phyloP scores from a whole-genome alignment of 2,113 vertebrate species.

The Micromys minutus region DNA sequence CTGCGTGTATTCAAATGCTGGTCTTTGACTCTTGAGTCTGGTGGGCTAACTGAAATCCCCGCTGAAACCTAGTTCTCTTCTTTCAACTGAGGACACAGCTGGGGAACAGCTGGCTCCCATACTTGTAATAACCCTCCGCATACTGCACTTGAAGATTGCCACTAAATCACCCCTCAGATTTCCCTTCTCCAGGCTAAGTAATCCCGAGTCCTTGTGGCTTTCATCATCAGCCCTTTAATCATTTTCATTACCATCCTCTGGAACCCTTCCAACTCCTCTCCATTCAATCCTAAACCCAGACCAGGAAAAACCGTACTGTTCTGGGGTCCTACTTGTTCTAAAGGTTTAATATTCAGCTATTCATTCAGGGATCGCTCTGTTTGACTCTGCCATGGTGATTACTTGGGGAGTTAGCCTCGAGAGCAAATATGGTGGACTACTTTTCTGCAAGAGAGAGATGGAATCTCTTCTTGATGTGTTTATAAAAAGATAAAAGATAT shows the following conservation, averaged over 20 bases:
- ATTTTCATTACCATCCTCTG: constrained; percentile 77
- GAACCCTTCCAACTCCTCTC: constrained; percentile 64
- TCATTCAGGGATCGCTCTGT: constrained; percentile 11
- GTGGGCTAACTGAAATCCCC: background rate
- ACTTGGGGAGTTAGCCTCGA: background rate
- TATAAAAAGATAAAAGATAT: no score
- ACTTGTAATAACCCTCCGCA: constrained; percentile 26
- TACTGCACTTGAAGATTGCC: constrained; percentile 60
- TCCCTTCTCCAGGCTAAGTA: constrained; percentile 69
- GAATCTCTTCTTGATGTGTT: background rate
- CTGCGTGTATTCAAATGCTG: background rate
- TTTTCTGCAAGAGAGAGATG: background rate
- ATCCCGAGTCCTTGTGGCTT: constrained; percentile 72
- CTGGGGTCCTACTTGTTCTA: constrained; percentile 38
- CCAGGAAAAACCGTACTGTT: background rate
- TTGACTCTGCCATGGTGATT: background rate
- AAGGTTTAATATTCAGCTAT: constrained; percentile 32
- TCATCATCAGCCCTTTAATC: constrained; percentile 80
- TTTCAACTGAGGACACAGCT: constrained; percentile 45
- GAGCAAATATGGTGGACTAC: background rate
- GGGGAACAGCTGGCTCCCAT: constrained; percentile 72
- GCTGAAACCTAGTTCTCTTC: background rate
- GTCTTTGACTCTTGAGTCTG: background rate
- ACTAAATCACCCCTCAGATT: constrained; percentile 68
- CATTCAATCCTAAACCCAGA: constrained; percentile 69